A percentile compares a stretch with the other conserved stretches of the same genome.
Conservation (phyloP, 1,140 invertebrate species). For the Neotoxoptera formosana region DNA sequence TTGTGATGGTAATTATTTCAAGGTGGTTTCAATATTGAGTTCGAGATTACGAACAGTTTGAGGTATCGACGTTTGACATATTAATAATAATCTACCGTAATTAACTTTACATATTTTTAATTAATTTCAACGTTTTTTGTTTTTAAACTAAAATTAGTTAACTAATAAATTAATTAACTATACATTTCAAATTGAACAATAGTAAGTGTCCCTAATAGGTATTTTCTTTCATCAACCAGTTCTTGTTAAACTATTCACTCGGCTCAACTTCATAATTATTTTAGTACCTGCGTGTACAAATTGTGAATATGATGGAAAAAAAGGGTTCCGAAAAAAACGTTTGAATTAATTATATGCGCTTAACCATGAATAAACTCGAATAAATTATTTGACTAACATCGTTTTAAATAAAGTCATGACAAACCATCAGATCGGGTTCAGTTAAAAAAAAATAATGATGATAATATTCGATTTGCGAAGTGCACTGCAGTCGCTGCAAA, state of each 20-base stretch:
- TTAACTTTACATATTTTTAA: too few relatives aligned
- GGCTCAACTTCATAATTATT: accelerated
- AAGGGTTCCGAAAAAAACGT: not conserved
- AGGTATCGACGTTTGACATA: too few relatives aligned
- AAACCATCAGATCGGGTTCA: not conserved
- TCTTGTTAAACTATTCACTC: not conserved
- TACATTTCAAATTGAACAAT: too few relatives aligned
- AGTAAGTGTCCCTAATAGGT: not conserved
- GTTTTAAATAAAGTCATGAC: not conserved
- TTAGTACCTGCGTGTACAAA: not conserved
- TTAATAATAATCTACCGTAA: too few relatives aligned
- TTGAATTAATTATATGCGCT: not conserved
- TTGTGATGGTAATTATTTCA: too few relatives aligned
- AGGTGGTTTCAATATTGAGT: too few relatives aligned
- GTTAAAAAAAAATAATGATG: not conserved
- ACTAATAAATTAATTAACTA: too few relatives aligned
- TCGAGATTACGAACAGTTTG: too few relatives aligned
- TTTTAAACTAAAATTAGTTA: too few relatives aligned
- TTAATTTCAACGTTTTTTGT: too few relatives aligned
- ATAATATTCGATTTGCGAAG: not conserved
- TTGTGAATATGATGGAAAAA: not conserved
- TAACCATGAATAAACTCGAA: not conserved
- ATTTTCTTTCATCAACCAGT: not conserved
- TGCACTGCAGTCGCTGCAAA: not conserved
- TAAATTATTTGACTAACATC: not conserved